These are phyloP conservation scores for Atlantisia rogersi DNA, from an alignment of 2,113 vertebrate genomes.

Conservation along the genomic window DNA sequence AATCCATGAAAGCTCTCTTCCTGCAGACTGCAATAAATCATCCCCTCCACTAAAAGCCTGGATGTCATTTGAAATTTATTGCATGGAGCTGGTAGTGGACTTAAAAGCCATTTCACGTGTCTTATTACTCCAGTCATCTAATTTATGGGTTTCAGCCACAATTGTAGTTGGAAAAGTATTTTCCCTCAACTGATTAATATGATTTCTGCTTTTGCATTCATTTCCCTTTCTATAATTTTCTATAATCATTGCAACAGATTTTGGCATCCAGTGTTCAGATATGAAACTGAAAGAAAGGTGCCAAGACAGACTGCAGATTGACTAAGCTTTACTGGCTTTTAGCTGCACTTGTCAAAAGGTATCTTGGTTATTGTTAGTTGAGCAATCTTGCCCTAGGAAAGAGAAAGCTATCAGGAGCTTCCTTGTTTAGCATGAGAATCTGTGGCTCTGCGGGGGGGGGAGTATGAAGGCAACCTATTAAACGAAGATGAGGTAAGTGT, in stretches of 20 bases:
- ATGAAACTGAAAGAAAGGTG: constrained; percentile 54
- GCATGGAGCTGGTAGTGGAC: constrained; percentile 77
- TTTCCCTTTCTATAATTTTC: constrained; percentile 25
- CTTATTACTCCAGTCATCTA: constrained; percentile 83
- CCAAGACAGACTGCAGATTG: constrained; percentile 48
- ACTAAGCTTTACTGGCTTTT: constrained; percentile 63
- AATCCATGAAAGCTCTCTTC: constrained; percentile 81
- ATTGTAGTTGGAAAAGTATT: constrained; percentile 72
- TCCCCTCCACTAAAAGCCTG: constrained; percentile 79
- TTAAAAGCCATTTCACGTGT: constrained; percentile 84
- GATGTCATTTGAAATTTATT: constrained; percentile 85
- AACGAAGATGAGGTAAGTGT: constrained; percentile 9
- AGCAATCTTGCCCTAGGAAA: constrained; percentile 74
- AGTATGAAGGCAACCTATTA: constrained; percentile 55
- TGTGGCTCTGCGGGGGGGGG: constrained; percentile 16
- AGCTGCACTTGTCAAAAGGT: constrained; percentile 76
- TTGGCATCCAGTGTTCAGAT: constrained; percentile 24
- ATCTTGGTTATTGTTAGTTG: constrained; percentile 67
- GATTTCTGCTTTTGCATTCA: constrained; percentile 67
- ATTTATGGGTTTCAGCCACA: constrained; percentile 80
- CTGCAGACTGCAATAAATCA: constrained; percentile 81
- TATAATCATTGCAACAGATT: not conserved
- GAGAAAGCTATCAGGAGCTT: constrained; percentile 62
- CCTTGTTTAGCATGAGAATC: constrained; percentile 61
- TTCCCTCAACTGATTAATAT: constrained; percentile 74